phyloP scores from a whole-genome alignment of 2,888 invertebrate genomes.

The Oasisia sp. region DNA sequence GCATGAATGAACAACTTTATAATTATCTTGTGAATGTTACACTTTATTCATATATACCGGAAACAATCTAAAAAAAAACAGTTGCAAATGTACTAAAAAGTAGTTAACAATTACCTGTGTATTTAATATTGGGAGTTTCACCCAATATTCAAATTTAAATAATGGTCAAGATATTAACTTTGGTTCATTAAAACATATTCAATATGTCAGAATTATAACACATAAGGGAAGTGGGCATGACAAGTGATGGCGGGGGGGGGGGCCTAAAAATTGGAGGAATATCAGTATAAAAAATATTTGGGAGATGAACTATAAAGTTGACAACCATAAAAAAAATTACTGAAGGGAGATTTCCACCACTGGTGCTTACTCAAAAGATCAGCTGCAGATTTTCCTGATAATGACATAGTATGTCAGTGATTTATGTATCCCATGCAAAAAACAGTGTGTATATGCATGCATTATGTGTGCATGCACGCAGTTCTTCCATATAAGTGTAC shows the following conservation, averaged over 20 bases:
- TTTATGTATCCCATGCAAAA: not conserved
- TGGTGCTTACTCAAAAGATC: not conserved
- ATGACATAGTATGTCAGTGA: not conserved
- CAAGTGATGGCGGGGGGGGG: no score
- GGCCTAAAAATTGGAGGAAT: no score
- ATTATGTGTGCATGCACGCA: not conserved
- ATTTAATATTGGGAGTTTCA: not conserved
- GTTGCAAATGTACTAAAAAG: not conserved
- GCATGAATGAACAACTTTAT: not conserved
- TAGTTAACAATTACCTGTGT: not conserved
- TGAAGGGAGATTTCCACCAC: no score
- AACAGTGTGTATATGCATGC: not conserved
- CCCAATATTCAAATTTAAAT: not conserved
- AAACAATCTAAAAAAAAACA: not conserved
- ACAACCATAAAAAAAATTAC: no score
- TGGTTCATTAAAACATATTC: not conserved
- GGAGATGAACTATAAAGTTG: no score
- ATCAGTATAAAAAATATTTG: no score
- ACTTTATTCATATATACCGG: not conserved
- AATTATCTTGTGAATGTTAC: not conserved
- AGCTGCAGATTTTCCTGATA: not conserved
- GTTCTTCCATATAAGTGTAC: not conserved
- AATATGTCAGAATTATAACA: not conserved
- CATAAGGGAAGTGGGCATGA: not conserved
- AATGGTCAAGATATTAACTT: not conserved